Percentiles rank a stretch among this genome's conserved stretches.
Conservation (phyloP, 2,113 vertebrate genomes). For the Pedetes capensis region DNA sequence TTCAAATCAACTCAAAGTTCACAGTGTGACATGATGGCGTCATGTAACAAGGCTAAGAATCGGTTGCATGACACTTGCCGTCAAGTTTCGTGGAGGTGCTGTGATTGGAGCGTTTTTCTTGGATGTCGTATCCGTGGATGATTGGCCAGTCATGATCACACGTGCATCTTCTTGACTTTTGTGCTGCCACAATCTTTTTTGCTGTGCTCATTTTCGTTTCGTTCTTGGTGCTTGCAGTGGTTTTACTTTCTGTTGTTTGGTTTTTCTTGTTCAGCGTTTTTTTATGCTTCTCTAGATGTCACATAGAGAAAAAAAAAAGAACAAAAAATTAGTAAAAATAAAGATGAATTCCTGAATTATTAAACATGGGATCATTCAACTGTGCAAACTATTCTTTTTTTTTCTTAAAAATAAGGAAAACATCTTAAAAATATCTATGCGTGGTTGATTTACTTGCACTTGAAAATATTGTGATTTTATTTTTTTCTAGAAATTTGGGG, state of each 20-base stretch:
- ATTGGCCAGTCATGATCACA: slow-evolving; percentile 92
- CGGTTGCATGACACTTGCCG: slow-evolving; percentile 91
- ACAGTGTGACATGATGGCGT: slow-evolving; percentile 91
- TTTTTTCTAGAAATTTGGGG: slow-evolving; percentile 87
- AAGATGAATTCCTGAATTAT: slow-evolving; percentile 86
- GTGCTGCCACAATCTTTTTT: slow-evolving; percentile 89
- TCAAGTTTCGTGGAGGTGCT: slow-evolving; percentile 91
- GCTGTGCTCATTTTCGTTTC: slow-evolving; percentile 89
- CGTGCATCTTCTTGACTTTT: slow-evolving; percentile 89
- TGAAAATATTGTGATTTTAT: slow-evolving; percentile 87
- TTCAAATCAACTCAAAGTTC: slow-evolving; percentile 90
- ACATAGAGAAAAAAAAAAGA: slow-evolving; percentile 83
- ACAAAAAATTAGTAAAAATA: slow-evolving; percentile 82
- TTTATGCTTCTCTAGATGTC: slow-evolving; percentile 89
- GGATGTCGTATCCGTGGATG: slow-evolving; percentile 91
- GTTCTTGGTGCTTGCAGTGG: slow-evolving; percentile 90
- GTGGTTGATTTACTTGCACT: slow-evolving; percentile 88
- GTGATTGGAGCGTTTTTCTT: slow-evolving; percentile 92
- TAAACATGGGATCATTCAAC: slow-evolving; percentile 83
- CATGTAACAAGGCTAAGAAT: slow-evolving; percentile 91
- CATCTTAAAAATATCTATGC: slow-evolving; percentile 77
- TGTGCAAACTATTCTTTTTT: slow-evolving; percentile 78
- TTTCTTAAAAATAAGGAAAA: slow-evolving; percentile 80
- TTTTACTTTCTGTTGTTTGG: slow-evolving; percentile 87
- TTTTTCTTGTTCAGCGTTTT: slow-evolving; percentile 88